Percentiles rank a stretch among this genome's conserved stretches.
Evolutionary conservation across 2,113 vertebrate genomes (phyloP).

Genomic region (Myiagra hebetior): DNA sequence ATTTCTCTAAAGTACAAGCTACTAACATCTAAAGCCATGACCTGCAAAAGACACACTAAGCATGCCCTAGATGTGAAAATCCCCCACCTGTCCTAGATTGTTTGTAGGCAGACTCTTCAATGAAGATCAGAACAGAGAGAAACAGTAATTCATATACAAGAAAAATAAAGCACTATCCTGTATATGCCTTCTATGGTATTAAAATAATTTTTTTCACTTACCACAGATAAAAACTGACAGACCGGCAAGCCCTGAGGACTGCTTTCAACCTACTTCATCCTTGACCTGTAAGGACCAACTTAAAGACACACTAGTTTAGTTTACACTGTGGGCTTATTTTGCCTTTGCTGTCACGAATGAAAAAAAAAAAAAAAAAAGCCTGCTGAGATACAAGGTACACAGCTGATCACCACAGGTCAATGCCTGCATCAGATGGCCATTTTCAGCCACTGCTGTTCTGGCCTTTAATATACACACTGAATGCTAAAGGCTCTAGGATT

Average conservation of each 20-base stretch:
- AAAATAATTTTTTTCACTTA: not conserved
- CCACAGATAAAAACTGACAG: not conserved
- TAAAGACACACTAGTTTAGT: not conserved
- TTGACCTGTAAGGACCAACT: not conserved
- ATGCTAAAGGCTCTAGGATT: not conserved
- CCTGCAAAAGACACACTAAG: not conserved
- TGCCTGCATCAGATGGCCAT: not conserved
- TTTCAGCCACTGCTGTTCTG: not conserved
- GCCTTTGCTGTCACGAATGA: not conserved
- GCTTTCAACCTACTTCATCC: conserved; percentile 22
- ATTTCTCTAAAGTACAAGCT: not conserved
- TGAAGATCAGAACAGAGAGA: not conserved
- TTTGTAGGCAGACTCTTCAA: not conserved
- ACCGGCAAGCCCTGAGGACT: not conserved
- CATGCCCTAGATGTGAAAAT: not conserved
- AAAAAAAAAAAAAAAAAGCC: not conserved
- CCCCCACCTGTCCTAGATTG: not conserved
- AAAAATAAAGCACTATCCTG: not conserved
- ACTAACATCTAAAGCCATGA: not conserved
- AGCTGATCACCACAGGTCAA: not conserved
- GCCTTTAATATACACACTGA: not conserved
- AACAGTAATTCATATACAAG: not conserved
- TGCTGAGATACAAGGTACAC: not conserved
- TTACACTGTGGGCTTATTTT: not conserved
- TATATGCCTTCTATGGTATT: not conserved